Percentiles rank a stretch among this genome's conserved stretches.
phyloP scores from a whole-genome alignment of 2,888 invertebrate species.

The Nesidiocoris tenuis region DNA sequence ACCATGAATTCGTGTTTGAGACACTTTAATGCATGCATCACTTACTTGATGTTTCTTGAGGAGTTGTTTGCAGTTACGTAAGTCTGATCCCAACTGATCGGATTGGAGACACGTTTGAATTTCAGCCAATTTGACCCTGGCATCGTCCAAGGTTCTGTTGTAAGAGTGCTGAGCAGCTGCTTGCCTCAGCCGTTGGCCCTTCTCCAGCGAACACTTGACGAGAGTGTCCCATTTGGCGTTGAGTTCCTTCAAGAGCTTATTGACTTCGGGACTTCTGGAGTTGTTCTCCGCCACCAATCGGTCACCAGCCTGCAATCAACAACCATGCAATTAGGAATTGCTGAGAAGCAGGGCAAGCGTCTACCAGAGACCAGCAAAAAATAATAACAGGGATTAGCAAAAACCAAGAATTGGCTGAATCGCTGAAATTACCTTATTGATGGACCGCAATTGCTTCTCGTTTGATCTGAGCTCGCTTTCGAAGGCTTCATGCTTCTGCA shows the following conservation, averaged over 20 bases:
- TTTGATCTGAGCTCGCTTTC: constrained; percentile 93
- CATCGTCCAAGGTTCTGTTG: constrained; percentile 82
- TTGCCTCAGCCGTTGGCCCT: constrained; percentile 77
- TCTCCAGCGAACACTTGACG: constrained; percentile 65
- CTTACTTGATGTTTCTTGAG: constrained; percentile 81
- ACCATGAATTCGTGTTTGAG: neutral
- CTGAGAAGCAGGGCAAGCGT: neutral
- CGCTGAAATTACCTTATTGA: constrained; percentile 70
- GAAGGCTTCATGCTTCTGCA: constrained; percentile 96
- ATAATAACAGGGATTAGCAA: too few species aligned
- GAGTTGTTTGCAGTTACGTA: constrained; percentile 86
- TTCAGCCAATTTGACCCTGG: constrained; percentile 80
- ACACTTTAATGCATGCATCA: neutral
- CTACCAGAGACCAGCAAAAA: neutral
- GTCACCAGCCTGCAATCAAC: constrained; percentile 61
- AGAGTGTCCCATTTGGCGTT: constrained; percentile 78
- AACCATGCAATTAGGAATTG: neutral
- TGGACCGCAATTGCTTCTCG: constrained; percentile 83
- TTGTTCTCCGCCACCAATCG: constrained; percentile 70
- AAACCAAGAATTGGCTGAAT: too few species aligned
- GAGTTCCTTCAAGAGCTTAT: constrained; percentile 65
- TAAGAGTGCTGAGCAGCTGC: constrained; percentile 78
- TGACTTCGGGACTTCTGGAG: constrained; percentile 69
- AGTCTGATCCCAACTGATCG: constrained; percentile 81
- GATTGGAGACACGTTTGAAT: constrained; percentile 76